Evolutionary conservation across 1,140 invertebrate species (phyloP), one percentile per base, ranked within the genome.

Genomic region (Drosophila hydei): DNA sequence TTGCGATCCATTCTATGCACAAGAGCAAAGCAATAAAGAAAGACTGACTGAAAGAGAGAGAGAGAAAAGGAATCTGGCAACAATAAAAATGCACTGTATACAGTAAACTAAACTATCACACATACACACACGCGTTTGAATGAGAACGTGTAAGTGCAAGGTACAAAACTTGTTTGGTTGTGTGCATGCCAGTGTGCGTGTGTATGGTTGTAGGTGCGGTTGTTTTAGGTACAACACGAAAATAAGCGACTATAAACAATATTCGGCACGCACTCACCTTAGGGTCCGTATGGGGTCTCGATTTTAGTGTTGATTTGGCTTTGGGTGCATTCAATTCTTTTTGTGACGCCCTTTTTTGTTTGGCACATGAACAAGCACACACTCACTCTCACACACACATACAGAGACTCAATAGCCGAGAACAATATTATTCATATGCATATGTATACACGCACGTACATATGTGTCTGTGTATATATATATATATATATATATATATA

Each of bases 211-310:
- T 62, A 43, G 59, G 59, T 55, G 62, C 68, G 56, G 25, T 60
- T 51, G 25, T 51, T 27, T n/a, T n/a, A 68, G 19, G 16, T 27
- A 55, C 48, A 62, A 47, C 30, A 50, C 36, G 33, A 64, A 75
- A 70, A 61, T 61, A 65, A 72, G 42, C 61, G 52, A 64, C 40
- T 58, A 77, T 73, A 77, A 80, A 85, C 80, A 85, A 87, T 87
- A 64, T 80, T 84, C 79, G 76, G 77, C 77, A 84, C 77, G 73
- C 68, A 85, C 81, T 87, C 50, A 84, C 80, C 79, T 84, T 84
- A 65, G 61, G 9, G 62, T 63, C 19, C 68, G 60, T 45, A n/a
- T 75, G 36, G 38, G 58, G 65, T 58, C 33, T 58, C 48, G 14
- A 36, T 58, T 27, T 69, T 40, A 21, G 40, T 63, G 52, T 72